Conservation (phyloP, 2,888 invertebrate species). For the Gari tellinella region DNA sequence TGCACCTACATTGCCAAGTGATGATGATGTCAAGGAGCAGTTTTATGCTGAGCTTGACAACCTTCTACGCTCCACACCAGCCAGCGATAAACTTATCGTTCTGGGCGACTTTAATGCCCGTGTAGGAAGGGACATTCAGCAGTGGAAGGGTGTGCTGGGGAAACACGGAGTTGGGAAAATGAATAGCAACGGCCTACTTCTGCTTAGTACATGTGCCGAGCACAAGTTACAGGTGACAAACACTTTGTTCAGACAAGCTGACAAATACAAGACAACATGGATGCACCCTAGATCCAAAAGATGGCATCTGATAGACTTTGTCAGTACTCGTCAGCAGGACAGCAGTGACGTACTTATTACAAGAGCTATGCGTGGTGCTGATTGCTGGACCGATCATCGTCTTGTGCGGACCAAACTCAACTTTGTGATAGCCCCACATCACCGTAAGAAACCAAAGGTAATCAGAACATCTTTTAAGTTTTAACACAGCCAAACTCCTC, state of each 20-base stretch:
- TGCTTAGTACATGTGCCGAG: constrained; percentile 8
- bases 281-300: constrained; percentile 18
- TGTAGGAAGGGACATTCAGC: constrained; percentile 3
- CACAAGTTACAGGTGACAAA: constrained; percentile 3
- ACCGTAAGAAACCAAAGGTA: too few species aligned
- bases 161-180: constrained; percentile 4
- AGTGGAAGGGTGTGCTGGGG: constrained; percentile 7
- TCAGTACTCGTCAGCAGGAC: background rate
- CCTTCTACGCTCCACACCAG: too few species aligned
- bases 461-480: too few species aligned
- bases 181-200: constrained; percentile 16
- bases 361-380: too few species aligned
- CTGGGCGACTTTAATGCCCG: constrained; percentile 2
- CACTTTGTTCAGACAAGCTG: constrained; percentile 5
- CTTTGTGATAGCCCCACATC: too few species aligned
- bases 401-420: too few species aligned
- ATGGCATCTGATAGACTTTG: constrained; percentile 19
- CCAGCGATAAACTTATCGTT: constrained; percentile 10
- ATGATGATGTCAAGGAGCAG: background rate
- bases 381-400: too few species aligned
- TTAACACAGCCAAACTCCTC: too few species aligned
- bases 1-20: constrained; percentile 9
- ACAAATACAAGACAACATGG: constrained; percentile 17
- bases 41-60: constrained; percentile 1
- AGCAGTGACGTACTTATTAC: too few species aligned